Evolutionary conservation across 2,113 vertebrate species (phyloP), one percentile per base, ranked within the genome.

Genomic region (Phalacrocorax pelagicus): DNA sequence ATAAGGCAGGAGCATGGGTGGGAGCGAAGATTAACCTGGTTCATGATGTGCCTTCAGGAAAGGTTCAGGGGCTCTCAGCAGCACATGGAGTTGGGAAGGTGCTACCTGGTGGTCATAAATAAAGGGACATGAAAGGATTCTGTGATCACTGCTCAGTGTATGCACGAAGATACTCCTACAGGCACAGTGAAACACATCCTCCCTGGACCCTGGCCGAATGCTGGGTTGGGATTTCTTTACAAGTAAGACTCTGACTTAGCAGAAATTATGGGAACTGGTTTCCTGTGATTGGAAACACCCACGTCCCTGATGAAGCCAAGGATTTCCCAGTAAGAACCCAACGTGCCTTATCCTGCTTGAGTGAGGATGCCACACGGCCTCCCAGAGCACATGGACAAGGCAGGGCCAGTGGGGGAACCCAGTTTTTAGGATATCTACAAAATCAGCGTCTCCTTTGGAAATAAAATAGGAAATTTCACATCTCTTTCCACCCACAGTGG

Each of bases 151-250:
- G 32, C 58, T 61, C 36, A 8, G 44, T 3, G 20, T 18, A 8
- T 24, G 34, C 47, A 34, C 44, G 38, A 54, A 78, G 52, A 65
- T 67, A 30, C 1, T 1, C 40, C 26, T n/a, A 16, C 51, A 34
- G 47, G 26, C 12, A 36, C 34, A 42, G 57, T 5, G 1, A 69
- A 44, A 75, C 23, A 6, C 6, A 1, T 54, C 26, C 54, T 46
- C n/a, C n/a, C 29, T 0, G 0, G 57, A 61, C 30, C 29, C 34
- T 14, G 1, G 57, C 47, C 10, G 1, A 34, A 15, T 6, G 44
- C 57, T 62, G 65, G 15, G 15, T 2, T 81, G 54, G n/a, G 44
- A 57, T 90, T 85, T 67, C 54, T 80, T 69, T 65, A 47, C 8
- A 61, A 26, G 17, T 36, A 57, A 74, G 83, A 44, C 7, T 77